These are phyloP conservation scores for Sebastes reedi DNA, from an alignment of 2,797 vertebrate genomes.

Conservation along the genomic window DNA sequence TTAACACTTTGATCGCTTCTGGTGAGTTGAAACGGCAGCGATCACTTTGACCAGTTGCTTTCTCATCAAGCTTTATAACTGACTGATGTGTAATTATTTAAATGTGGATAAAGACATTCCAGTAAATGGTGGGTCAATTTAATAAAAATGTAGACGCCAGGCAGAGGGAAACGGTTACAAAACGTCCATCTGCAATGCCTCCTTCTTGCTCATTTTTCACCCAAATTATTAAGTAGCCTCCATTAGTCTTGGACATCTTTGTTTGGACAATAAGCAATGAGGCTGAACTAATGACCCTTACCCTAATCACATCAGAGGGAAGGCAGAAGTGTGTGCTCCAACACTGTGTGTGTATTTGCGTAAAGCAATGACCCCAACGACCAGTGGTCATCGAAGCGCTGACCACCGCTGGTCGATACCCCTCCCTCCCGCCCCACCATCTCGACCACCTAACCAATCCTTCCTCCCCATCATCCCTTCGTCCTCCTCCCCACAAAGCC, in stretches of 20 bases:
- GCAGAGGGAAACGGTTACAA: background rate
- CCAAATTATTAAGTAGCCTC: constrained; percentile 76
- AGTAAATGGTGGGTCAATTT: background rate
- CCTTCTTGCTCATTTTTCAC: constrained; percentile 46
- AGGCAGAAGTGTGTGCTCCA: constrained; percentile 48
- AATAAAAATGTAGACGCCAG: background rate
- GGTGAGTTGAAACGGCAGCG: background rate
- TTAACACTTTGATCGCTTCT: background rate
- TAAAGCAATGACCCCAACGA: constrained; percentile 76
- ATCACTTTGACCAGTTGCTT: constrained; percentile 2
- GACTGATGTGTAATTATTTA: constrained; percentile 2
- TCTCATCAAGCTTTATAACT: background rate
- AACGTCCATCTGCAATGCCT: constrained; percentile 4
- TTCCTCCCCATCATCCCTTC: constrained; percentile 44
- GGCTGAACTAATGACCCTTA: constrained; percentile 78
- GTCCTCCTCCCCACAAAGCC: constrained; percentile 64
- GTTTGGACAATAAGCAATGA: constrained; percentile 79
- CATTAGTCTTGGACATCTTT: constrained; percentile 72
- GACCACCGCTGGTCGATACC: constrained; percentile 86
- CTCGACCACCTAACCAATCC: constrained; percentile 56
- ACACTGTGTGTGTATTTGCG: constrained; percentile 20
- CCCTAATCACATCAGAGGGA: constrained; percentile 81
- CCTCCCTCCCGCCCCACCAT: constrained; percentile 26
- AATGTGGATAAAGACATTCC: constrained; percentile 10
- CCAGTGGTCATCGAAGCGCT: constrained; percentile 79